These are phyloP conservation scores for Ceramica pisi DNA, from an alignment of 2,888 invertebrate genomes.

Conservation along the genomic window DNA sequence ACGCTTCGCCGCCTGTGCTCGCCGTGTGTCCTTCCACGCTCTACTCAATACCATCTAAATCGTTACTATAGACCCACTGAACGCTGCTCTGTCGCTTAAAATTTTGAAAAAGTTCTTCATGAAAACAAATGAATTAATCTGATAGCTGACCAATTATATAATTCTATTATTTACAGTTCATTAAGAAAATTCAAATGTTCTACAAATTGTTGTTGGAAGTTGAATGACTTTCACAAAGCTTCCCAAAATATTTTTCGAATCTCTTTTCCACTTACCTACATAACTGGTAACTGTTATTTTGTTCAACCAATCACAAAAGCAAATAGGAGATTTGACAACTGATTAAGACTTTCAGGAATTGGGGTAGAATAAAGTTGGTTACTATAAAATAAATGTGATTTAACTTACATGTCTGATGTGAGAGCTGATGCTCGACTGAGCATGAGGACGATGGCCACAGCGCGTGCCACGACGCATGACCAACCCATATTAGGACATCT, in stretches of 20 bases:
- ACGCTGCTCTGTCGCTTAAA: constrained; percentile 2
- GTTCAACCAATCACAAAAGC: not conserved
- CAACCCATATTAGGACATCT: constrained; percentile 98
- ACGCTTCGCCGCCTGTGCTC: constrained; percentile 77
- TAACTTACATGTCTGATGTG: constrained; percentile 91
- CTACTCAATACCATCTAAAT: constrained; percentile 61
- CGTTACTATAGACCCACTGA: constrained; percentile 31
- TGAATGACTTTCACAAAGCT: not conserved
- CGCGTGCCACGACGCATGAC: constrained; percentile 95
- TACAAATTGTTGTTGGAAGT: not conserved
- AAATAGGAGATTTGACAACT: not conserved
- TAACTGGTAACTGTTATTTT: constrained; percentile 14
- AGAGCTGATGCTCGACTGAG: constrained; percentile 89
- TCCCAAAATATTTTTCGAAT: not conserved
- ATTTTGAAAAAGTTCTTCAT: constrained; percentile 5
- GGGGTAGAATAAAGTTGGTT: not conserved
- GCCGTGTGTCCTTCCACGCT: constrained; percentile 63
- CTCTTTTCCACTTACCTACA: not conserved
- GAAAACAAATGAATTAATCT: not conserved
- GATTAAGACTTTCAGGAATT: not conserved
- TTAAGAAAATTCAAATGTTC: not conserved
- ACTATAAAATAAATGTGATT: not conserved
- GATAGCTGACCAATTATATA: not conserved
- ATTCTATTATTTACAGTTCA: not conserved
- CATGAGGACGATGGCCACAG: constrained; percentile 92